Evolutionary conservation across 2,113 vertebrate genomes (phyloP).

Genomic region (Saguinus imperator): DNA sequence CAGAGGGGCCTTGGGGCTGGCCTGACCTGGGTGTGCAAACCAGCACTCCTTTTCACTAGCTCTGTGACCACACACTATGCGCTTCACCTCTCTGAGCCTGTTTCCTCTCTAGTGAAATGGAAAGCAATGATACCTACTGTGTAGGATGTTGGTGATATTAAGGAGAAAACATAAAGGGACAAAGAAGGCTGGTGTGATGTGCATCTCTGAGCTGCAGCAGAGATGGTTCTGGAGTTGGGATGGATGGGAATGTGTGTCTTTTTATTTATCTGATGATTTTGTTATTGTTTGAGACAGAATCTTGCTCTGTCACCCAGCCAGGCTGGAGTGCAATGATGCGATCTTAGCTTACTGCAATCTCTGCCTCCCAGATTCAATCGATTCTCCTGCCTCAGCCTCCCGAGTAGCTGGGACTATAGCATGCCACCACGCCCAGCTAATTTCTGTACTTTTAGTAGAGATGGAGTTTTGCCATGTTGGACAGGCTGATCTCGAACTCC

Average conservation of each 20-base stretch:
- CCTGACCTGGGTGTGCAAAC: background rate
- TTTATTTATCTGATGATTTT: background rate
- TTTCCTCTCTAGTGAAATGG: background rate
- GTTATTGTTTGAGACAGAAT: too few relatives aligned
- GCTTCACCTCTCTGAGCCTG: background rate
- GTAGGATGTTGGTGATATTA: background rate
- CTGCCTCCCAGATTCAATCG: too few relatives aligned
- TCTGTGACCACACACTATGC: background rate
- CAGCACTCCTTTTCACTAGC: background rate
- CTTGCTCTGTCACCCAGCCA: too few relatives aligned
- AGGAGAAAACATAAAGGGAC: background rate
- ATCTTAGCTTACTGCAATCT: too few relatives aligned
- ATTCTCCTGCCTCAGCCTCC: too few relatives aligned
- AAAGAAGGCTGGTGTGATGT: background rate
- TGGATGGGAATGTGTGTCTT: background rate
- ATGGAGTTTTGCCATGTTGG: too few relatives aligned
- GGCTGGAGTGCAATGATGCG: too few relatives aligned
- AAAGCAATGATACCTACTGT: background rate
- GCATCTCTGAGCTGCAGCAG: background rate
- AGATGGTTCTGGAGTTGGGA: background rate
- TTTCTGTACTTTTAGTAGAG: too few relatives aligned
- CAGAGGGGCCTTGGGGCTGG: background rate
- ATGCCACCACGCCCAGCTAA: too few relatives aligned
- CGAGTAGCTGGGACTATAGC: too few relatives aligned
- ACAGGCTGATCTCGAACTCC: too few relatives aligned